A percentile compares a stretch with the other conserved stretches of the same genome.
These are phyloP conservation scores for Schrankia costaestrigalis DNA, from an alignment of 2,888 invertebrate genomes.

Conservation along the genomic window DNA sequence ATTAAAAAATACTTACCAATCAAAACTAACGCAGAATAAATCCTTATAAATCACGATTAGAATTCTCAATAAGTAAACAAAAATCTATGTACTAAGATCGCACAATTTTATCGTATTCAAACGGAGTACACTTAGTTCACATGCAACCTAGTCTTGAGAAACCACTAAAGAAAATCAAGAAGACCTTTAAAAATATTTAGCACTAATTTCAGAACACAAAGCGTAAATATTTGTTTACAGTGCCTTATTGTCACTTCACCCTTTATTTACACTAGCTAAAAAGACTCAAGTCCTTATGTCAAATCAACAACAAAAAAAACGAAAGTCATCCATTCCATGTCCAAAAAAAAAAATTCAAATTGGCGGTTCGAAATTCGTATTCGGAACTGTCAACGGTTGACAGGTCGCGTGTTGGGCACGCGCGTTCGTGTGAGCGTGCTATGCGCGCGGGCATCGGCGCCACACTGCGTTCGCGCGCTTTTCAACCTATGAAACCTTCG, in stretches of 20 bases:
- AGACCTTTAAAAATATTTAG: constrained; percentile 68
- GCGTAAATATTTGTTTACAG: constrained; percentile 36
- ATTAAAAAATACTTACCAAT: constrained; percentile 25
- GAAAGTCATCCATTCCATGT: constrained; percentile 59
- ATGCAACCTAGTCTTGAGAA: too few species aligned
- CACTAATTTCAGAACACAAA: constrained; percentile 66
- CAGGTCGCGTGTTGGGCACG: constrained; percentile 57
- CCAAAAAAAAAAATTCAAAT: constrained; percentile 35
- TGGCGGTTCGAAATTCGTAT: constrained; percentile 42
- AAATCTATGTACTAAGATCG: constrained; percentile 31
- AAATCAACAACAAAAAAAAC: constrained; percentile 49
- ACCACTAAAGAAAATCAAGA: constrained; percentile 62
- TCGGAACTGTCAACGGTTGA: constrained; percentile 63
- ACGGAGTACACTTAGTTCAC: constrained; percentile 66
- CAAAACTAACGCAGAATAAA: constrained; percentile 21
- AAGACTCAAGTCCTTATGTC: constrained; percentile 30
- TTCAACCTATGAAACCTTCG: constrained; percentile 72
- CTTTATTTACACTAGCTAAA: constrained; percentile 17
- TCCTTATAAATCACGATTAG: constrained; percentile 30
- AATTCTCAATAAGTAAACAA: constrained; percentile 25
- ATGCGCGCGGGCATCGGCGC: constrained; percentile 74
- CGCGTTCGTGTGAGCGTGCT: constrained; percentile 71
- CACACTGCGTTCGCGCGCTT: constrained; percentile 80
- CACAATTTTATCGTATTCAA: constrained; percentile 42
- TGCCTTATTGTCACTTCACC: constrained; percentile 32